Evolutionary conservation across 2,797 vertebrate species (phyloP), one percentile per base, ranked within the genome.

Genomic region (Acipenser transmontanus): DNA sequence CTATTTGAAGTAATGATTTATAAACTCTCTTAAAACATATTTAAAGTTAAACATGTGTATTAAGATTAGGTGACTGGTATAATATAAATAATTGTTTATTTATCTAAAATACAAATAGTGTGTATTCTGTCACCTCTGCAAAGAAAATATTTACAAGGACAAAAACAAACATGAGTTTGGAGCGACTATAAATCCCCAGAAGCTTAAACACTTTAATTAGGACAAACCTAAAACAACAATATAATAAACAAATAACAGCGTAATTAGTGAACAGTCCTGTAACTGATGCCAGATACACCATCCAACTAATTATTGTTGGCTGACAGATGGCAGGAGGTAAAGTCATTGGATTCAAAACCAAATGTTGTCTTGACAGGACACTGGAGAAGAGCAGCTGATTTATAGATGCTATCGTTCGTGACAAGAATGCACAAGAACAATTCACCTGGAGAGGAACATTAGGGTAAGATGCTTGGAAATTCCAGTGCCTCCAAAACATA

Each of bases 301-400:
- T 84, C 82, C 81, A 86, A 87, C 81, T 86, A 86, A 89, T 91
- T 85, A 84, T 70, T 69, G 59, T 72, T 81, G 76, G 72, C 76
- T 87, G 80, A 80, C 77, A 91, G 84, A 85, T 83, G 67, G 69
- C 76, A 69, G 64, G 76, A 64, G 63, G 72, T 59, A 70, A 74
- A 80, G 66, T 61, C 2, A 66, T 14, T 73, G 76, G 68, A 68
- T 73, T 62, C 59, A 48, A 69, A 74, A 74, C 67, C 62, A 57
- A 73, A 71, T n/a, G 59, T 69, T 71, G 72, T 63, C 69, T 34
- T 76, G 69, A 78, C 69, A 79, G 71, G 51, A 73, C 71, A 73
- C 34, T 72, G 50, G 50, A 71, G 59, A 62, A 62, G 69, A 71
- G 73, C 74, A 72, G 68, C 70, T 70, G 70, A 73, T 72, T 66